Evolutionary conservation across 2,888 invertebrate genomes (phyloP).

Genomic region (Empis stercorea): DNA sequence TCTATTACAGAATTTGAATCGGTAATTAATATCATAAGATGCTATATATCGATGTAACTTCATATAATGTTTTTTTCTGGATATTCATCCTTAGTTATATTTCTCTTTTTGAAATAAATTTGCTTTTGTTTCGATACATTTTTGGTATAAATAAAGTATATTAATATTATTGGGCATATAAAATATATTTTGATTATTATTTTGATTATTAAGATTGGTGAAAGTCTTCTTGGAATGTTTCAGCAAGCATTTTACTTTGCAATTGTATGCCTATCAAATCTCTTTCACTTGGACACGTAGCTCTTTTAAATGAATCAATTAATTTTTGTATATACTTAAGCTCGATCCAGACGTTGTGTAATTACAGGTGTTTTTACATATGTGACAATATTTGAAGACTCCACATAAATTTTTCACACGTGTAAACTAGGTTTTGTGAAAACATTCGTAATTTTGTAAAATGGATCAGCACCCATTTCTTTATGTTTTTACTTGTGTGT

Average conservation of each 20-base stretch:
- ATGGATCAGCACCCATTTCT: too few species aligned
- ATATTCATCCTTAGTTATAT: neutral
- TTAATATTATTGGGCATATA: neutral
- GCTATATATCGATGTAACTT: conserved; percentile 2
- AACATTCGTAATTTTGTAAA: too few species aligned
- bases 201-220: neutral
- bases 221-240: neutral
- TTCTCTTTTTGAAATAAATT: conserved; percentile 3
- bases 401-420: too few species aligned
- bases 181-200: neutral
- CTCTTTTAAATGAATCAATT: too few species aligned
- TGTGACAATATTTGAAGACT: too few species aligned
- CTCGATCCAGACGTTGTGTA: too few species aligned
- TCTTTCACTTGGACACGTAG: neutral
- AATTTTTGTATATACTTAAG: too few species aligned
- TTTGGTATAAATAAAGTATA: neutral
- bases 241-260: conserved; percentile 1
- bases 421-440: too few species aligned
- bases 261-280: conserved; percentile 2
- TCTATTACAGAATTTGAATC: neutral
- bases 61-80: neutral
- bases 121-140: conserved; percentile 1
- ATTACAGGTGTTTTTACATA: too few species aligned
- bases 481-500: too few species aligned
- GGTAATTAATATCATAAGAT: neutral